Evolutionary conservation across 2,113 vertebrate species (phyloP), one percentile per base, ranked within the genome.

Genomic region (Datnioides undecimradiatus): DNA sequence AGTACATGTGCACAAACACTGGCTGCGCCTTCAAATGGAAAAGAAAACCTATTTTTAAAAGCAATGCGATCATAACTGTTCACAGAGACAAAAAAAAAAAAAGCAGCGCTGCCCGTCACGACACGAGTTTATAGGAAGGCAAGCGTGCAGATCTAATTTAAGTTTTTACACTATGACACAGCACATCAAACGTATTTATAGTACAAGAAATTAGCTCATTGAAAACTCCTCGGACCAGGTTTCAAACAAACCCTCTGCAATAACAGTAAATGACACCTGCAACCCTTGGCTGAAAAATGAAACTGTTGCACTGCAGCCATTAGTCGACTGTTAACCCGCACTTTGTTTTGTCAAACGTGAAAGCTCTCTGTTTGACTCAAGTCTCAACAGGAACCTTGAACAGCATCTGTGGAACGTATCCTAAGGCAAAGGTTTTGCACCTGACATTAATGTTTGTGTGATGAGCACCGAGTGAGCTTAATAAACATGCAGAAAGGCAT

Each of bases 401-500:
- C 57, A 52, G 70, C 64, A 60, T 66, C 41, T 31, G 60, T 29
- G 45, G 21, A 77, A n/a, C 25, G 8, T 63, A 48, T 78, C 78
- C 6, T 78, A 86, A 86, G 77, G 88, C 71, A 71, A 82, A 59
- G 14, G 16, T 51, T 78, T 74, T 12, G 48, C 38, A 65, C n/a
- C 55, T 29, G 67, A 78, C 9, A n/a, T 69, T 62, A 70, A 60
- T 33, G 49, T 65, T 51, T 59, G 13, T 55, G 58, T 74, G 58
- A 45, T 13, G 46, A 58, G 48, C 82, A 52, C 21, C 1, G 6
- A 54, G 65, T 38, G 25, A 83, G 66, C 46, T 73, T 13, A 49
- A 38, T 60, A 0, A 51, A 66, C 51, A 65, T 41, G 70, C 83
- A 73, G 54, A 73, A 80, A 82, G 76, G 82, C 72, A 23, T 75